A percentile compares a stretch with the other conserved stretches of the same genome.
Conservation (phyloP, 2,797 vertebrate genomes). For the Scolopax bukidnonensis region DNA sequence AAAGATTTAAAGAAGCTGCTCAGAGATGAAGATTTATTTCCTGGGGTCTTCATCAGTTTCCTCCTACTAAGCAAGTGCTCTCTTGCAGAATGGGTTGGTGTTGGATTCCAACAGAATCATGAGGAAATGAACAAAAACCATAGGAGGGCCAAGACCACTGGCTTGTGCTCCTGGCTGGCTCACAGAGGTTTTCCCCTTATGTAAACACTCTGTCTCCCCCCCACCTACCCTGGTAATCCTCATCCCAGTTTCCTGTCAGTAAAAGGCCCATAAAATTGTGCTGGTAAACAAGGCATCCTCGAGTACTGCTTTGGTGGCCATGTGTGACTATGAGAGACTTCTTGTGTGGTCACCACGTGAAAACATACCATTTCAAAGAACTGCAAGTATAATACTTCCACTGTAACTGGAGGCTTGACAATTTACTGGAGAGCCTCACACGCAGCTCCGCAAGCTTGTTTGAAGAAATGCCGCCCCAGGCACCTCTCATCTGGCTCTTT, state of each 20-base stretch:
- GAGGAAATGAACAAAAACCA: constrained; percentile 5
- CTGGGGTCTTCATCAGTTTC: neutral
- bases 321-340: neutral
- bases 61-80: neutral
- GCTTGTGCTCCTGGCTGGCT: neutral
- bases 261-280: neutral
- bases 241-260: neutral
- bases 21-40: neutral
- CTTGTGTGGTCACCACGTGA: neutral
- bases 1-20: neutral
- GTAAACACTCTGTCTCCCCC: neutral
- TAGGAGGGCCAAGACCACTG: neutral
- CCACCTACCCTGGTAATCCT: neutral
- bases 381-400: neutral
- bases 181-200: neutral
- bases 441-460: neutral
- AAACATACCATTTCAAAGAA: neutral
- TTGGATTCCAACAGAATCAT: neutral
- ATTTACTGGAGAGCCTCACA: neutral
- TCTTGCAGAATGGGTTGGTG: neutral
- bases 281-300: neutral
- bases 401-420: neutral
- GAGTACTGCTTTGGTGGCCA: neutral
- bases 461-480: neutral
- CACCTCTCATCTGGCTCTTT: constrained; percentile 3